Conservation (phyloP, 2,113 vertebrate genomes). For the Alexandromys fortis region DNA sequence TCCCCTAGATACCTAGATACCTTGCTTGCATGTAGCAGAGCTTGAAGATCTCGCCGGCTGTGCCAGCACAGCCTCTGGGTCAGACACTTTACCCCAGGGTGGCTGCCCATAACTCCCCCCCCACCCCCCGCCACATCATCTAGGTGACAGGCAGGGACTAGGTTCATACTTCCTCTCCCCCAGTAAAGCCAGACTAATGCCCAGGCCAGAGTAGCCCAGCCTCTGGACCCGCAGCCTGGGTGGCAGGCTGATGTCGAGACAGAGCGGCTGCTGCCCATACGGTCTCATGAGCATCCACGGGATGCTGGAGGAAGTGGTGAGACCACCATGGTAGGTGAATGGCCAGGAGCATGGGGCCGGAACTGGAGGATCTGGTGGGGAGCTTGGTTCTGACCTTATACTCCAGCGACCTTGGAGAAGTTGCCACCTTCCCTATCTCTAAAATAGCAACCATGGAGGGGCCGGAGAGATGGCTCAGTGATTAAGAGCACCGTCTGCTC, state of each 20-base stretch:
- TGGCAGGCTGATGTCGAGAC: not conserved
- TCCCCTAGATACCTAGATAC: too few species aligned
- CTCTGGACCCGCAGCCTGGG: not conserved
- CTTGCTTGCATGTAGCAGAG: not conserved
- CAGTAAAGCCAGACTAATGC: not conserved
- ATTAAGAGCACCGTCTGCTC: not conserved
- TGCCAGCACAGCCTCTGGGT: too few species aligned
- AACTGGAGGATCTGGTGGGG: fast-evolving
- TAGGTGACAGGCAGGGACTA: not conserved
- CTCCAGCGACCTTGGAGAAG: not conserved
- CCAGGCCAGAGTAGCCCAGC: not conserved
- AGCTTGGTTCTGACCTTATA: not conserved
- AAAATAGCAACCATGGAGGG: not conserved
- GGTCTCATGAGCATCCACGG: not conserved
- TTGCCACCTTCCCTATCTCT: not conserved
- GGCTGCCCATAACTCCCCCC: not conserved
- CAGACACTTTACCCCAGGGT: not conserved
- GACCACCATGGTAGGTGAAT: fast-evolving
- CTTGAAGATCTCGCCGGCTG: not conserved
- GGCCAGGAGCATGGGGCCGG: not conserved
- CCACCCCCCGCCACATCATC: not conserved
- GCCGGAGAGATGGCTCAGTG: not conserved
- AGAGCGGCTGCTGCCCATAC: not conserved
- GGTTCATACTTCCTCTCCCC: not conserved
- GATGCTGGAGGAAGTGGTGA: fast-evolving